Conservation (phyloP, 2,797 vertebrate genomes). For the Todus mexicanus region DNA sequence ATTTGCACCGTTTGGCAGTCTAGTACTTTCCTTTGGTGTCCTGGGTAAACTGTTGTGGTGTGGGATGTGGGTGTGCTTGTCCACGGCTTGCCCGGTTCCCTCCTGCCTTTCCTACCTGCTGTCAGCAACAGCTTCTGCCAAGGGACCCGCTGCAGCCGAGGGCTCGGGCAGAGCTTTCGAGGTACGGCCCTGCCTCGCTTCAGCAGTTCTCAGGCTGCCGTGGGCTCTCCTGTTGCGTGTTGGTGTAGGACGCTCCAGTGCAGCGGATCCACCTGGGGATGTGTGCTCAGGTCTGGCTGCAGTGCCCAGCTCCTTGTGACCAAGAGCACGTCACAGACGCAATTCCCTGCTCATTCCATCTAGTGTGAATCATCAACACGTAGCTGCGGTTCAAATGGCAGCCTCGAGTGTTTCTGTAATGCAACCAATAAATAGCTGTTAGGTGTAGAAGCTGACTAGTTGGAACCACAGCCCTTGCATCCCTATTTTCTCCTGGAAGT, state of each 20-base stretch:
- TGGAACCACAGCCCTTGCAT: not conserved
- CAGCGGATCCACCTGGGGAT: not conserved
- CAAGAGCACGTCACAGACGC: accelerated
- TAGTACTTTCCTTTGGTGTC: not conserved
- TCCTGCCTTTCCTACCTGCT: not conserved
- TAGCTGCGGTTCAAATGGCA: accelerated
- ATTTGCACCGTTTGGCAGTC: accelerated
- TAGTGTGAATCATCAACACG: accelerated
- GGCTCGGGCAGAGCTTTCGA: not conserved
- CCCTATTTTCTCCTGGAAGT: not conserved
- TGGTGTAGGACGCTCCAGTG: accelerated
- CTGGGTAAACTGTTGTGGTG: accelerated
- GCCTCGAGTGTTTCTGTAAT: not conserved
- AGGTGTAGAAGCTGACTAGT: not conserved
- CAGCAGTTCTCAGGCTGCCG: accelerated
- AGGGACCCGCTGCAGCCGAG: not conserved
- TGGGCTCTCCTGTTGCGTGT: not conserved
- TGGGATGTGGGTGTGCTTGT: not conserved
- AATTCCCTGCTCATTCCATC: accelerated
- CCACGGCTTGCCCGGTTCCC: not conserved
- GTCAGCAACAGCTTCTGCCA: not conserved
- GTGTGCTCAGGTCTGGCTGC: accelerated
- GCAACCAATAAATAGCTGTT: not conserved
- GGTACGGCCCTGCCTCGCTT: accelerated
- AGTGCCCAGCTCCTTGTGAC: not conserved